phyloP scores from a whole-genome alignment of 2,113 vertebrate species.

The Proteles cristata region DNA sequence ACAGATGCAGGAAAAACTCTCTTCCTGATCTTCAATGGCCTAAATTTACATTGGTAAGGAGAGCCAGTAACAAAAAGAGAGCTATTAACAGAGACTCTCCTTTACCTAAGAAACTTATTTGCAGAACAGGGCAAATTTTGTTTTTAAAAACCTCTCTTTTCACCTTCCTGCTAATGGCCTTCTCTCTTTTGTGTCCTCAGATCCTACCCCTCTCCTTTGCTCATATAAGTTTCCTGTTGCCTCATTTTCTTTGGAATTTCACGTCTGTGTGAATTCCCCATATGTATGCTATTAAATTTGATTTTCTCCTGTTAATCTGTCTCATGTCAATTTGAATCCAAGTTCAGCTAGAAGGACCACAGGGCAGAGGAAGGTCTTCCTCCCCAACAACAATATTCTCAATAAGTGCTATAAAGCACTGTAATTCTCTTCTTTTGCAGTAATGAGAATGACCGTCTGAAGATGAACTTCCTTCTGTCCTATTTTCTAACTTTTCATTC shows the following conservation, averaged over 20 bases:
- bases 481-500: neutral
- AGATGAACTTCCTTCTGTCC: neutral
- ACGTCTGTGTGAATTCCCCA: neutral
- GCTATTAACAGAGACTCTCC: neutral
- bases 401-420: neutral
- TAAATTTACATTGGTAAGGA: neutral
- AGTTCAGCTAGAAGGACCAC: neutral
- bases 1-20: neutral
- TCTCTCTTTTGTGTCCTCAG: neutral
- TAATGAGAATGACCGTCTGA: neutral
- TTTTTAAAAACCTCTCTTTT: neutral
- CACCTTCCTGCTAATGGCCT: neutral
- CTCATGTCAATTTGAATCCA: neutral
- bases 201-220: neutral
- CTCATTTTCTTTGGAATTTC: neutral
- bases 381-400: neutral
- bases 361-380: neutral
- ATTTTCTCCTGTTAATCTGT: neutral
- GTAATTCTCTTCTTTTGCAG: neutral
- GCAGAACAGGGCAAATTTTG: neutral
- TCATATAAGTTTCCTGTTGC: neutral
- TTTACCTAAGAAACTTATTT: neutral
- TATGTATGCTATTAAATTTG: neutral
- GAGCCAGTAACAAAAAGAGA: neutral
- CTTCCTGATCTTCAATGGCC: neutral